Percentiles rank a stretch among this genome's conserved stretches.
phyloP scores from a whole-genome alignment of 1,140 invertebrate genomes.

The Trichonephila inaurata region DNA sequence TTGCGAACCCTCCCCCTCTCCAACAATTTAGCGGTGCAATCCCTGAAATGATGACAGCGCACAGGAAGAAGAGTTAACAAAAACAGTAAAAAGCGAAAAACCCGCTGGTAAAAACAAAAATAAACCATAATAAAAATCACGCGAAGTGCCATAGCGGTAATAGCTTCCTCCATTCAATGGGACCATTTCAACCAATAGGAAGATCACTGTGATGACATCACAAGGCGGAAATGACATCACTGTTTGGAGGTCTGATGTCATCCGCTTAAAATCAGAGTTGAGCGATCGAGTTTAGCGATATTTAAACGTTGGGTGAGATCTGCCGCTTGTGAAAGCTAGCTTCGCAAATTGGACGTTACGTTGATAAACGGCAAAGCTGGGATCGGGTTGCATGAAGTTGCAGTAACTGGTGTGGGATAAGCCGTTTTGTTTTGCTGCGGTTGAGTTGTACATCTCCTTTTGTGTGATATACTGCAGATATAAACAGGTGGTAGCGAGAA shows the following conservation, averaged over 20 bases:
- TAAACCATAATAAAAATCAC: not conserved
- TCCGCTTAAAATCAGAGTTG: slow-evolving; percentile 35
- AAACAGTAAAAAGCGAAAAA: slow-evolving; percentile 12
- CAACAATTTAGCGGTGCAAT: not conserved
- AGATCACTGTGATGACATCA: slow-evolving; percentile 39
- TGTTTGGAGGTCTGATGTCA: slow-evolving; percentile 33
- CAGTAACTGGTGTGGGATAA: not conserved
- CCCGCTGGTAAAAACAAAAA: not conserved
- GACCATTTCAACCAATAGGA: slow-evolving; percentile 12
- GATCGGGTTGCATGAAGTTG: not conserved
- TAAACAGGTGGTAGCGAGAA: not conserved
- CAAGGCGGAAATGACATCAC: slow-evolving; percentile 48
- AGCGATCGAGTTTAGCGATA: slow-evolving; percentile 5
- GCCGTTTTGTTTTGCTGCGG: not conserved
- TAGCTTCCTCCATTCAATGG: not conserved
- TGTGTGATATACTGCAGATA: slow-evolving; percentile 2
- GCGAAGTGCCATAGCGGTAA: slow-evolving; percentile 16
- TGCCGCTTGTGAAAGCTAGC: not conserved
- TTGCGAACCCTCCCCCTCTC: not conserved
- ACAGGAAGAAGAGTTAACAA: not conserved
- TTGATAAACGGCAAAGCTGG: not conserved
- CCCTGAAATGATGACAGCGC: slow-evolving; percentile 5
- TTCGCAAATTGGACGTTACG: not conserved
- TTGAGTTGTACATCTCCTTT: slow-evolving; percentile 6
- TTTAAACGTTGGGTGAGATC: not conserved